Evolutionary conservation across 2,113 vertebrate genomes (phyloP), one percentile per base, ranked within the genome.

Genomic region (Nerophis lumbriciformis): DNA sequence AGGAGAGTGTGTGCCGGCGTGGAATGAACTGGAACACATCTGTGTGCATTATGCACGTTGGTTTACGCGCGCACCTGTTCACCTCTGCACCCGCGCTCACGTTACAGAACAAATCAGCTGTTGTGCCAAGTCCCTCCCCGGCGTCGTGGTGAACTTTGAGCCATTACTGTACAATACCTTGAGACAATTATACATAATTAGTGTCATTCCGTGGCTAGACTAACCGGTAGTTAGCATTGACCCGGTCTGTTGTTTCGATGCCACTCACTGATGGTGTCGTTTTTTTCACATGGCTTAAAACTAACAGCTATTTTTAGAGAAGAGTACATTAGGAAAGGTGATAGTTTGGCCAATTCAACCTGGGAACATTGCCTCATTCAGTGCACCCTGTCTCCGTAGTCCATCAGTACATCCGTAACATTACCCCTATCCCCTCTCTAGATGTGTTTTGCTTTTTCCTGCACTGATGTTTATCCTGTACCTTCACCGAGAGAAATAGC

Each of bases 101-200:
- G 64, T 81, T 70, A 66, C 61, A 62, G 62, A 66, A 51, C 66
- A 74, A 28, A 28, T 56, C 42, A 13, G 6, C n/a, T 42, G 57
- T 35, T 55, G 55, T 10, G 48, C 37, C 52, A n/a, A 0, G 4
- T 59, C 61, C 51, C 38, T 69, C 51, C 28, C 48, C 39, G 47
- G 39, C 45, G 35, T 53, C 42, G 49, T 39, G 12, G 19, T 28
- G 55, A 14, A 38, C 68, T 54, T n/a, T 28, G 38, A 47, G 15
- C 48, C 64, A 13, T 53, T 66, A 61, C 71, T 80, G 66, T 66
- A 77, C 67, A 63, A 21, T 45, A 68, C 45, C 36, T 3, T 6
- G 37, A 42, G 55, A 15, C 39, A 71, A 75, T 84, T 80, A 78
- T 54, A 63, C 59, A 70, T 66, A 77, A 80, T 87, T 71, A 81